These are phyloP conservation scores for Lepisosteus oculatus DNA, from an alignment of 2,113 vertebrate species.

Conservation along the genomic window DNA sequence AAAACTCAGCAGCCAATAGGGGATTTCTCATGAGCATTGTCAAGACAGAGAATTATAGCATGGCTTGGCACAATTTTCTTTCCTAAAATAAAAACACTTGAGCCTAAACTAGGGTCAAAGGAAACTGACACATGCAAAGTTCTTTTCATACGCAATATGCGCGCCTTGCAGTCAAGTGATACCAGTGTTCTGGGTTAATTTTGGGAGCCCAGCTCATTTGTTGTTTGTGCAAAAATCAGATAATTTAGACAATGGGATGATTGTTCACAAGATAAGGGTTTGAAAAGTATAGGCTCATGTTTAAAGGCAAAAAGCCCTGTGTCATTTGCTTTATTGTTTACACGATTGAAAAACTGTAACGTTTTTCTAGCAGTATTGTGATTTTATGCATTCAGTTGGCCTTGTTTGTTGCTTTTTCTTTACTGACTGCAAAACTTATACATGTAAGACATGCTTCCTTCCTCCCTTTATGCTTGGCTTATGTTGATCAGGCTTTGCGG, in stretches of 20 bases:
- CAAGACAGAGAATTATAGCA: not conserved
- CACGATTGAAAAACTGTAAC: too few species aligned
- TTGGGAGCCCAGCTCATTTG: constrained; percentile 32
- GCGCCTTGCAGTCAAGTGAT: not conserved
- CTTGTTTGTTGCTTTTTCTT: not conserved
- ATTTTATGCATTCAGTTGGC: not conserved
- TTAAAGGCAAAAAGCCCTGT: too few species aligned
- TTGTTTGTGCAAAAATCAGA: constrained; percentile 10
- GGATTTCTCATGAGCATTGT: not conserved
- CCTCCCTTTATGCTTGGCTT: not conserved
- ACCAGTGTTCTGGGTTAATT: constrained; percentile 32
- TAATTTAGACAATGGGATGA: constrained; percentile 45
- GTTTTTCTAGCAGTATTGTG: not conserved
- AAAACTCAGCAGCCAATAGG: too few species aligned
- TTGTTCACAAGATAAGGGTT: constrained; percentile 17
- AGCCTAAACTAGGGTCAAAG: constrained; percentile 16
- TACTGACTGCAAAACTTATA: not conserved
- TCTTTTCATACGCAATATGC: not conserved
- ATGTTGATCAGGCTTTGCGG: not conserved
- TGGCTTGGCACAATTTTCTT: constrained; percentile 11
- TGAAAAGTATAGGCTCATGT: too few species aligned
- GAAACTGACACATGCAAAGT: constrained; percentile 20
- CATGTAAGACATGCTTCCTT: constrained; percentile 1
- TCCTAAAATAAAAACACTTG: constrained; percentile 34
- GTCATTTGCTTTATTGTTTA: too few species aligned